A percentile compares a stretch with the other conserved stretches of the same genome.
phyloP scores from a whole-genome alignment of 2,113 vertebrate species.

The Nyctibius bracteatus region DNA sequence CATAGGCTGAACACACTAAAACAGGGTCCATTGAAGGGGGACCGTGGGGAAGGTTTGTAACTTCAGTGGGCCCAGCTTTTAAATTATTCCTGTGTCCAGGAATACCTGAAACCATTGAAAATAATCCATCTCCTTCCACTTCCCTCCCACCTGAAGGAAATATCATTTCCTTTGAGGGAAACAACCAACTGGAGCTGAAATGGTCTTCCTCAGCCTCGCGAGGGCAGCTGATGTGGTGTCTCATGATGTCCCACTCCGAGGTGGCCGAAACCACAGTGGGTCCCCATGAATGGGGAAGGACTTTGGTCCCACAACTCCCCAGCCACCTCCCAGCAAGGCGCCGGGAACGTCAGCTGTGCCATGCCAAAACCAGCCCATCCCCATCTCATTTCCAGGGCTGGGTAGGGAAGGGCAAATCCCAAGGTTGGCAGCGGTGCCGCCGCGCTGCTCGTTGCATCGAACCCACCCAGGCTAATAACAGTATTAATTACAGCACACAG shows the following conservation, averaged over 20 bases:
- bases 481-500: background rate
- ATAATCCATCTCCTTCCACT: background rate
- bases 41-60: background rate
- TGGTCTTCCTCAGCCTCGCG: rapidly evolving
- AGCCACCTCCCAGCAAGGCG: background rate
- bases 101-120: background rate
- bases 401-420: background rate
- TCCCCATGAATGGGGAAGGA: background rate
- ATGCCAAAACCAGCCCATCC: background rate
- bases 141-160: background rate
- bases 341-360: background rate
- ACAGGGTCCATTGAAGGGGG: background rate
- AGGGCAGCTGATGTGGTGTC: background rate
- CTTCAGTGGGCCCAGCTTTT: background rate
- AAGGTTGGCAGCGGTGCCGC: background rate
- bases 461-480: constrained; percentile 8
- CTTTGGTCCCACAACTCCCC: background rate
- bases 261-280: rapidly evolving
- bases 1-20: background rate
- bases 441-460: rapidly evolving
- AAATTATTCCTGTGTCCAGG: background rate
- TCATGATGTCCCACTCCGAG: rapidly evolving
- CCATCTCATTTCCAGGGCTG: background rate
- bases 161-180: rapidly evolving
- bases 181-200: background rate